Evolutionary conservation across 2,888 invertebrate genomes (phyloP), one percentile per base, ranked within the genome.

Genomic region (Nomada fabriciana): DNA sequence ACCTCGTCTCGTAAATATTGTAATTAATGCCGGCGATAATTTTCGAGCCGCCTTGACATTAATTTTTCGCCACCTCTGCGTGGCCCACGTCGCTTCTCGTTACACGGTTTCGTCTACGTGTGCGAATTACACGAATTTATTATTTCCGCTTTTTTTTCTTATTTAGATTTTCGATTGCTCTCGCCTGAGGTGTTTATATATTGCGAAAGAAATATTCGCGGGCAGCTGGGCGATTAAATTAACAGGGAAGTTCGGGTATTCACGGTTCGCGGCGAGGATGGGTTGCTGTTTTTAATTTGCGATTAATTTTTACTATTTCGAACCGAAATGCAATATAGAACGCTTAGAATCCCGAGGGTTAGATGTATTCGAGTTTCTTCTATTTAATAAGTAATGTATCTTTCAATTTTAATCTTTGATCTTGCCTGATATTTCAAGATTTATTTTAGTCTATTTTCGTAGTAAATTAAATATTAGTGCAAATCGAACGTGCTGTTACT

Each of bases 21-120:
- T 71, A 71, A 81, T 82, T 83, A 77, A 83, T 82, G 76, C 60
- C 25, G 50, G 50, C 59, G 65, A 82, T 83, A 73, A 83, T 83
- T 83, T 70, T 59, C 60, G 20, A n/a, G 15, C 71, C 2, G 25
- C 29, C 25, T 57, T 72, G 47, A 15, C 76, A 69, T 81, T 13
- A 68, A 82, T 81, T 72, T 59, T 20, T 57, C 25, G n/a, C 43
- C 25, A 18, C 50, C 47, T 18, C 55, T 36, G 15, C 9, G 13
- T 18, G 23, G 2, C 3, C 43, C 2, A 11, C 10, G 52, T 42
- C 29, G 20, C 4, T 15, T 13, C 47, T 63, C 13, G 23, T 53
- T 50, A 36, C 29, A 36, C 7, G 29, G 7, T 36, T 36, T 36
- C 29, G 29, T 29, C 4, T 3, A 29, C 20, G 23, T 55, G 53